These are phyloP conservation scores for Tiliqua scincoides DNA, from an alignment of 2,113 vertebrate species.

Conservation along the genomic window DNA sequence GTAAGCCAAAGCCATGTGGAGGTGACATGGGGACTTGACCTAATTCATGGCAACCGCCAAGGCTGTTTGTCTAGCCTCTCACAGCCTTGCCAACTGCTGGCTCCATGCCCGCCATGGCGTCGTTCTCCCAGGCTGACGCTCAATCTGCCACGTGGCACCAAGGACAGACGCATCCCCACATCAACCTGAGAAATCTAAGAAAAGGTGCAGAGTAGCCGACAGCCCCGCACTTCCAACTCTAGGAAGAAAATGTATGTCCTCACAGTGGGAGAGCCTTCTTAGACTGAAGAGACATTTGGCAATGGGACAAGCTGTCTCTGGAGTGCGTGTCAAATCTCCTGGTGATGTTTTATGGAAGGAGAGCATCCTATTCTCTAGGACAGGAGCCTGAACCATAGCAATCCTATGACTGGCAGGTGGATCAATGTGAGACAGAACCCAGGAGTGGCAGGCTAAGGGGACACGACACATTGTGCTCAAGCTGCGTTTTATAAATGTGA, in stretches of 20 bases:
- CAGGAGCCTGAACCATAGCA: no score
- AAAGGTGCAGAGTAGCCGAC: no score
- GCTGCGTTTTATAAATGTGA: not conserved
- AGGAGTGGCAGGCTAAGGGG: not conserved
- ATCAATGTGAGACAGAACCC: not conserved
- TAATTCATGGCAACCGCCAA: conserved; percentile 21
- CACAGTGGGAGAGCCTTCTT: not conserved
- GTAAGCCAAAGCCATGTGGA: conserved; percentile 1
- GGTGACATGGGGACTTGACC: conserved; percentile 28
- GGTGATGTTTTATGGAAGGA: not conserved
- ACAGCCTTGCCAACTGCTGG: not conserved
- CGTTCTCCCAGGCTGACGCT: not conserved
- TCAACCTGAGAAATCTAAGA: not conserved
- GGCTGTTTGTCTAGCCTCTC: conserved; percentile 9
- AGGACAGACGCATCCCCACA: rapidly evolving
- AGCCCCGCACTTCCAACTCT: not conserved
- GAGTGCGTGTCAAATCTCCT: not conserved
- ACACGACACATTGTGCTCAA: not conserved
- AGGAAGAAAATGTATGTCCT: not conserved
- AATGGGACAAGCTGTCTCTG: not conserved
- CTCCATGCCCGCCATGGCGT: not conserved
- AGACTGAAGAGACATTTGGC: not conserved
- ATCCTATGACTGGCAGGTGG: not conserved
- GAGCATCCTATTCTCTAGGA: not conserved
- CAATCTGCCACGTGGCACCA: rapidly evolving